Percentiles rank a stretch among this genome's conserved stretches.
phyloP scores from a whole-genome alignment of 2,797 vertebrate genomes.

The Pipistrellus pygmaeus region DNA sequence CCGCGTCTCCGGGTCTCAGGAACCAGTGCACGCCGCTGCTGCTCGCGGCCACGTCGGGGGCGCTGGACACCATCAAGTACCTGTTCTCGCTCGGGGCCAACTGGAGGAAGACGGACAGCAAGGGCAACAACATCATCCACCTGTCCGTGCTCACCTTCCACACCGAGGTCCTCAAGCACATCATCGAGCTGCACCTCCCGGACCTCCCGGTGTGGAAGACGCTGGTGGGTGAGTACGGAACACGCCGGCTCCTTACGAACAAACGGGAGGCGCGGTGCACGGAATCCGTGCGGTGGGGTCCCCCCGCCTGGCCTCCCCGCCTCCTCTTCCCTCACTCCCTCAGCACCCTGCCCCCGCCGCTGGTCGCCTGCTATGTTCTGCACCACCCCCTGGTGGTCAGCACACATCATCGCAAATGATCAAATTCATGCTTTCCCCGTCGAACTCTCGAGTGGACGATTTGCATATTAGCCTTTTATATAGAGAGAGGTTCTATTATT shows the following conservation, averaged over 20 bases:
- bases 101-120: conserved; percentile 87
- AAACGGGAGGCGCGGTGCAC: not conserved
- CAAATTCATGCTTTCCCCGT: too few species aligned
- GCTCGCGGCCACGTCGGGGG: conserved; percentile 88
- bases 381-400: too few species aligned
- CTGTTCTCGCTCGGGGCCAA: conserved; percentile 87
- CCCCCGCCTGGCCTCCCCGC: too few species aligned
- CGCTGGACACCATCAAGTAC: conserved; percentile 87
- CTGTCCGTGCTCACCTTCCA: conserved; percentile 89
- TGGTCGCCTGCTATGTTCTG: too few species aligned
- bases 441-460: too few species aligned
- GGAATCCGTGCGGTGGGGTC: too few species aligned
- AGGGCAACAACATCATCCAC: conserved; percentile 88
- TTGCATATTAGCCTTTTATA: not conserved
- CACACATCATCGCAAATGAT: too few species aligned
- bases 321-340: too few species aligned
- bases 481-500: not conserved
- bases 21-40: conserved; percentile 86
- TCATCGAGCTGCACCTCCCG: conserved; percentile 85
- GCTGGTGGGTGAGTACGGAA: conserved; percentile 86
- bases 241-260: not conserved
- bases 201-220: conserved; percentile 89
- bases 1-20: conserved; percentile 68
- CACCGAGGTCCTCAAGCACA: conserved; percentile 85
- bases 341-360: too few species aligned